Conservation (phyloP, 2,113 vertebrate species). For the Rafetus swinhoei region DNA sequence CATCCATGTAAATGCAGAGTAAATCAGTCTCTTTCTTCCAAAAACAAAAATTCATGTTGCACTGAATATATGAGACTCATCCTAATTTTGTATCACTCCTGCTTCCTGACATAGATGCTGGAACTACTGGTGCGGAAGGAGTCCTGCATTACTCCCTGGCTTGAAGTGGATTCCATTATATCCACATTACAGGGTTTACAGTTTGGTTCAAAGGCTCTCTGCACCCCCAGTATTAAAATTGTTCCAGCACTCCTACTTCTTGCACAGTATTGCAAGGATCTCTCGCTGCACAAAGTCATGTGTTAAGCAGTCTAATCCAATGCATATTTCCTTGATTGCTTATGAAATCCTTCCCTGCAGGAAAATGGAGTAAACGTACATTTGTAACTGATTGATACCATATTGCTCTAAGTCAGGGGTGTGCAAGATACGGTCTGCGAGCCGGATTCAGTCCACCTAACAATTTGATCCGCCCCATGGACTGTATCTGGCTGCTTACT, state of each 20-base stretch:
- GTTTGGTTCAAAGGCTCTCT: too few species aligned
- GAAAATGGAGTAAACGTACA: not conserved
- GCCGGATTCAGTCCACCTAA: too few species aligned
- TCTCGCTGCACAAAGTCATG: not conserved
- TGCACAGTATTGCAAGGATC: not conserved
- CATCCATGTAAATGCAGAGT: not conserved
- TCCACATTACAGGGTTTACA: too few species aligned
- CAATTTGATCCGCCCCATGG: too few species aligned
- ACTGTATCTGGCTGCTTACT: too few species aligned
- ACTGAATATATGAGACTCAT: not conserved
- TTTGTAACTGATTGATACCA: not conserved
- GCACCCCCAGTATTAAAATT: too few species aligned
- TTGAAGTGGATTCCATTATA: too few species aligned
- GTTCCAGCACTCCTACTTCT: not conserved
- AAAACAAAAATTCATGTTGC: not conserved
- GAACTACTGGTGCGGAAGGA: too few species aligned
- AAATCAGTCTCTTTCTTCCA: not conserved
- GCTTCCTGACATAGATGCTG: not conserved
- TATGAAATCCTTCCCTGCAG: not conserved
- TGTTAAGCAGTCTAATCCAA: not conserved
- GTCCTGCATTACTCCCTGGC: too few species aligned
- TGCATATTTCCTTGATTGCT: not conserved
- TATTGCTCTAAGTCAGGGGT: too few species aligned
- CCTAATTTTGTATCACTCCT: not conserved
- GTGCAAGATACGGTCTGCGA: too few species aligned